A percentile compares a stretch with the other conserved stretches of the same genome.
Conservation (phyloP, 2,797 vertebrate species). For the Paguma larvata region DNA sequence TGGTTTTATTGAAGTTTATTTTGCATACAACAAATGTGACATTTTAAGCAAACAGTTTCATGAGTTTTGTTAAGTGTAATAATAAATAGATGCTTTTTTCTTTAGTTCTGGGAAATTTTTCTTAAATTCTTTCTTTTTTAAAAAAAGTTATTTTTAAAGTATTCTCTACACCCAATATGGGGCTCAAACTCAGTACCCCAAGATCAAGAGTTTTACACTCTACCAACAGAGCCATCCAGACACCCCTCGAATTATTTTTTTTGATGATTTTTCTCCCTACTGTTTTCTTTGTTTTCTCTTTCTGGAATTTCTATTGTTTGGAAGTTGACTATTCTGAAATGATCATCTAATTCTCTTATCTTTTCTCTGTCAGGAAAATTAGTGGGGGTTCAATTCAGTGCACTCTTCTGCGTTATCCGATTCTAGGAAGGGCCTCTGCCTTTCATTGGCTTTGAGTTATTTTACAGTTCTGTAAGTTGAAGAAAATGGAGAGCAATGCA, state of each 20-base stretch:
- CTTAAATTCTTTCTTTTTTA: no score
- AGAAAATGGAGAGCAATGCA: not conserved
- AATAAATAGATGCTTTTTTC: not conserved
- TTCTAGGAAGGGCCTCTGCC: not conserved
- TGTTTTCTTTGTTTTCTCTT: no score
- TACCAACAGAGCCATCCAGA: no score
- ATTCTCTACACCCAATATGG: no score
- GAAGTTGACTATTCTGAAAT: not conserved
- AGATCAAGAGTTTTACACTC: no score
- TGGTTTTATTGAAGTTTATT: not conserved
- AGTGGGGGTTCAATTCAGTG: not conserved
- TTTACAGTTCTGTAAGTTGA: not conserved
- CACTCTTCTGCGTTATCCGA: not conserved
- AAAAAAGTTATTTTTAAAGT: no score
- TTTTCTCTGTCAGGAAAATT: conserved; percentile 7
- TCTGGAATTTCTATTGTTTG: no score
- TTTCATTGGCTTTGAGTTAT: not conserved
- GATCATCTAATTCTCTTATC: not conserved
- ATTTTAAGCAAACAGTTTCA: not conserved
- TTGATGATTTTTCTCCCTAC: no score
- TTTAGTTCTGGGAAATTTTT: no score
- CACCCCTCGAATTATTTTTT: no score
- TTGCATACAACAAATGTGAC: not conserved
- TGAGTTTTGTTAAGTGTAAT: not conserved
- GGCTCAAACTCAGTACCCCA: no score